A percentile compares a stretch with the other conserved stretches of the same genome.
These are phyloP conservation scores for Lymantria monacha DNA, from an alignment of 2,888 invertebrate species.

Conservation along the genomic window DNA sequence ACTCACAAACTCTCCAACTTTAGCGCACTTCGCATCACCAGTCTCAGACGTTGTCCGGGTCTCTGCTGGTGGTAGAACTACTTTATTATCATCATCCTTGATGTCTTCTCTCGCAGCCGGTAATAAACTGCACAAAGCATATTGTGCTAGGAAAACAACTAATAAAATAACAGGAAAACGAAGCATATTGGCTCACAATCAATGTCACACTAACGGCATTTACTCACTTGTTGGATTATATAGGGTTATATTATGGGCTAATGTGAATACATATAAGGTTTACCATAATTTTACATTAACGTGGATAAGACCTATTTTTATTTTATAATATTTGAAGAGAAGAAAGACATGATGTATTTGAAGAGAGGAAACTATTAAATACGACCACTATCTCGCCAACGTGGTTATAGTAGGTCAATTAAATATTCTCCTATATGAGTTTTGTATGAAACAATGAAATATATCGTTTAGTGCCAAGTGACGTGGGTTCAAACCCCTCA, in stretches of 20 bases:
- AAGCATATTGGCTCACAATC: constrained; percentile 27
- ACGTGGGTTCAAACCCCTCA: too few relatives aligned
- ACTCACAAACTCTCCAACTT: constrained; percentile 65
- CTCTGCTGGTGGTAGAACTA: constrained; percentile 1
- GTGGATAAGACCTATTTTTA: not conserved
- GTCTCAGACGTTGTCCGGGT: constrained; percentile 2
- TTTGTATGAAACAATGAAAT: too few relatives aligned
- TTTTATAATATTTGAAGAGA: not conserved
- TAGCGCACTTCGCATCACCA: constrained; percentile 40
- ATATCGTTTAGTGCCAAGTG: too few relatives aligned
- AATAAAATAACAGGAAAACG: constrained; percentile 27
- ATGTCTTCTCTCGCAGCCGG: constrained; percentile 18
- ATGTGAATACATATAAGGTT: not conserved
- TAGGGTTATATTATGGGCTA: constrained; percentile 13
- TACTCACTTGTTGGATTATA: constrained; percentile 18
- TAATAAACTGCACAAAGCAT: constrained; percentile 43
- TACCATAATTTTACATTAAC: not conserved
- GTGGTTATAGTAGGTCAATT: not conserved
- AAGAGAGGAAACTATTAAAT: too few relatives aligned
- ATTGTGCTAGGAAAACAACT: constrained; percentile 32
- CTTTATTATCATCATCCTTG: constrained; percentile 9
- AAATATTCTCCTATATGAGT: not conserved
- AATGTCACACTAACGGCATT: constrained; percentile 21
- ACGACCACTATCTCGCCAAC: not conserved
- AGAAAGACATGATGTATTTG: not conserved